A percentile compares a stretch with the other conserved stretches of the same genome.
phyloP scores from a whole-genome alignment of 2,113 vertebrate species.

The Caranx melampygus region DNA sequence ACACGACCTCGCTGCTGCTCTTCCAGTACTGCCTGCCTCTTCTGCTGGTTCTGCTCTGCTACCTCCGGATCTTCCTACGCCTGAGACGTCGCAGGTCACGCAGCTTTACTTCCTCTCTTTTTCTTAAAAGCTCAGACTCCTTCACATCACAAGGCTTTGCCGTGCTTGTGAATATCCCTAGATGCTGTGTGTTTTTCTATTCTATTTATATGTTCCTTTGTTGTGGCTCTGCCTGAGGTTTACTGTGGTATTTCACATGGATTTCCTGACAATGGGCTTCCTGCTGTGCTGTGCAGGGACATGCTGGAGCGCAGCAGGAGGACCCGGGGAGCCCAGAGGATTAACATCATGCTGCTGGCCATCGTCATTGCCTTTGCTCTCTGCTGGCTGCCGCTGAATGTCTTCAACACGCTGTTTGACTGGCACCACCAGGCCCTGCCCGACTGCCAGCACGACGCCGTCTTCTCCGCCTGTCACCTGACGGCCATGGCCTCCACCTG shows the following conservation, averaged over 20 bases:
- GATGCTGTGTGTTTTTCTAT: not conserved
- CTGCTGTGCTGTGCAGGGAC: slow-evolving; percentile 69
- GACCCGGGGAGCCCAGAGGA: slow-evolving; percentile 72
- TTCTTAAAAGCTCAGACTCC: not conserved
- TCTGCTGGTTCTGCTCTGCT: slow-evolving; percentile 82
- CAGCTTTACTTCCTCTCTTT: not conserved
- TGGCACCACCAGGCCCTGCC: slow-evolving; percentile 84
- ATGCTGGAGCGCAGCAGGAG: slow-evolving; percentile 78
- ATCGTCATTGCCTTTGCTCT: slow-evolving; percentile 82
- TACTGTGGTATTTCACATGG: slow-evolving; percentile 25
- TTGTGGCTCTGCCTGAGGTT: slow-evolving; percentile 11
- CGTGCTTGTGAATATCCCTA: no score
- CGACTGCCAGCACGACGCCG: slow-evolving; percentile 82
- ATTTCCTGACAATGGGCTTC: slow-evolving; percentile 33
- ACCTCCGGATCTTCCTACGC: slow-evolving; percentile 84
- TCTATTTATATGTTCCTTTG: slow-evolving; percentile 2
- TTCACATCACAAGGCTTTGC: not conserved
- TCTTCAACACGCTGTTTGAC: slow-evolving; percentile 85
- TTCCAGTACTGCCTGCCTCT: slow-evolving; percentile 85
- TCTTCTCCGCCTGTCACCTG: slow-evolving; percentile 85
- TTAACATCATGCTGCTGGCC: slow-evolving; percentile 82
- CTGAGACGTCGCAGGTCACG: slow-evolving; percentile 77
- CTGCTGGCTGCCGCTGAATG: slow-evolving; percentile 85
- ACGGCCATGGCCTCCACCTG: slow-evolving; percentile 85
- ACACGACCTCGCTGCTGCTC: slow-evolving; percentile 83